Percentiles rank a stretch among this genome's conserved stretches.
Evolutionary conservation across 2,888 invertebrate genomes (phyloP).

Genomic region (Psococerastis gibbosa): DNA sequence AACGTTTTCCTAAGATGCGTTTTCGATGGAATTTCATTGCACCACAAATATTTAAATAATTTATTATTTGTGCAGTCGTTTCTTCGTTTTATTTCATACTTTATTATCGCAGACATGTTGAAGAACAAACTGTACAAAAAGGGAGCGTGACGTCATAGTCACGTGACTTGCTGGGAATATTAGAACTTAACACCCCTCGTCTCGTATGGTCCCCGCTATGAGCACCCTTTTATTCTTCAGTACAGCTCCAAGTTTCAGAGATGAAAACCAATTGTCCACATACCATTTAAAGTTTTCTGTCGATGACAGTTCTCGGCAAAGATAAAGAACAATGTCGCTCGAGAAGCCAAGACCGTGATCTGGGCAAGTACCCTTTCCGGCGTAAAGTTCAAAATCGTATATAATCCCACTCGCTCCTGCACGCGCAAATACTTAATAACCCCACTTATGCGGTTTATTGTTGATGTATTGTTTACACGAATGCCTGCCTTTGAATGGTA

Average conservation of each 20-base stretch:
- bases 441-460: constrained; percentile 15
- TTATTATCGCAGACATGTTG: too few relatives aligned
- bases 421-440: constrained; percentile 14
- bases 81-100: too few relatives aligned
- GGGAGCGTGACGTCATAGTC: too few relatives aligned
- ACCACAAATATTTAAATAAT: too few relatives aligned
- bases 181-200: too few relatives aligned
- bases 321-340: constrained; percentile 16
- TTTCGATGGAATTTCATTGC: too few relatives aligned
- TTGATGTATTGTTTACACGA: constrained; percentile 14
- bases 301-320: constrained; percentile 14
- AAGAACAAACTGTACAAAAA: too few relatives aligned
- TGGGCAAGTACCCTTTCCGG: constrained; percentile 18
- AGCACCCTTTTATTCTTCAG: constrained; percentile 11
- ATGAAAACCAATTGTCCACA: constrained; percentile 15
- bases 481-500: constrained; percentile 20
- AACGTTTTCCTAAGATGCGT: too few relatives aligned
- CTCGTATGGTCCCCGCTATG: constrained; percentile 14
- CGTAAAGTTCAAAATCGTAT: constrained; percentile 20
- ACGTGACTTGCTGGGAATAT: too few relatives aligned
- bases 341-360: constrained; percentile 18
- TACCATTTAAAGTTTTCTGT: constrained; percentile 14
- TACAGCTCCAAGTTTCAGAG: constrained; percentile 12
- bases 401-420: constrained; percentile 17
- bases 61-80: too few relatives aligned